Conservation (phyloP, 2,797 vertebrate species). For the Phalloptychus januarius region DNA sequence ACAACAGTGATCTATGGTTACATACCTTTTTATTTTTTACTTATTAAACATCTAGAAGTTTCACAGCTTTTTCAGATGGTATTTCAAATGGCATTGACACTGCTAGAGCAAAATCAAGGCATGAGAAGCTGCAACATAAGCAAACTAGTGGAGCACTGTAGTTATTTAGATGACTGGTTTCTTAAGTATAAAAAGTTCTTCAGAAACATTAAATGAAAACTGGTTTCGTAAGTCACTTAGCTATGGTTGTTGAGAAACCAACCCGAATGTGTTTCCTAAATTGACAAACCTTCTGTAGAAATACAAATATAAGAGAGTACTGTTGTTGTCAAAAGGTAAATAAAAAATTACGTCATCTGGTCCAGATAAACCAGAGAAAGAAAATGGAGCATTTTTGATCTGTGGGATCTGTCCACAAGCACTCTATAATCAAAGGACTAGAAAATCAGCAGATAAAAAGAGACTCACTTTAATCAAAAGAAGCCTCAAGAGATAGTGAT, state of each 20-base stretch:
- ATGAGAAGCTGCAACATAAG: neutral
- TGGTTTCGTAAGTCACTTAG: neutral
- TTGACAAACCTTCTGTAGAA: neutral
- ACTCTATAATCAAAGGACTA: neutral
- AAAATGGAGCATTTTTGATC: neutral
- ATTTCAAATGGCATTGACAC: neutral
- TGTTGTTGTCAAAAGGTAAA: neutral
- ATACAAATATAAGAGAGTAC: neutral
- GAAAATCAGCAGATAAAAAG: neutral
- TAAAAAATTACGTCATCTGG: neutral
- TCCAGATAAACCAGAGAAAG: neutral
- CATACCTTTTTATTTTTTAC: neutral
- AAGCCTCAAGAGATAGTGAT: neutral
- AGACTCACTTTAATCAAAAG: neutral
- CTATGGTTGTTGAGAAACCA: neutral
- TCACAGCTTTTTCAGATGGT: neutral
- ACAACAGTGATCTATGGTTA: neutral
- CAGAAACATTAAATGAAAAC: neutral
- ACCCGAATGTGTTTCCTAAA: neutral
- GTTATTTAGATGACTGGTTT: neutral
- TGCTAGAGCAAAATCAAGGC: neutral
- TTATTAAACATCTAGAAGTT: neutral
- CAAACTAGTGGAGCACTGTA: neutral
- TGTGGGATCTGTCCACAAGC: slow-evolving; percentile 1
- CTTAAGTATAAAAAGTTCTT: neutral